Conservation (phyloP, 2,113 vertebrate genomes). For the Poeciliopsis retropinna region DNA sequence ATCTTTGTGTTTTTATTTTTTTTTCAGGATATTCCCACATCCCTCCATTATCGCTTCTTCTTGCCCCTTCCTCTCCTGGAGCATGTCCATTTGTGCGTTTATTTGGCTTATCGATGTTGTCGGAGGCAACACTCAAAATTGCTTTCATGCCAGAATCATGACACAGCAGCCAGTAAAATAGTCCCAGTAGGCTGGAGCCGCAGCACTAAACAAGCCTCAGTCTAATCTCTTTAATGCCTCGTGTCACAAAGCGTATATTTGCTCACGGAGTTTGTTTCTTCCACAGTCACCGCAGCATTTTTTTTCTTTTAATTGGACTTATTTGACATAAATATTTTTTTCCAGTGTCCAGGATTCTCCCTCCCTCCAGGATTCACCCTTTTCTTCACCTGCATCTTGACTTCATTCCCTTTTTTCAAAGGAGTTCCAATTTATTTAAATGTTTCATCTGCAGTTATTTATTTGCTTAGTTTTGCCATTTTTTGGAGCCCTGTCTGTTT, state of each 20-base stretch:
- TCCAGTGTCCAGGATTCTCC: not conserved
- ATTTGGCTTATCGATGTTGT: not conserved
- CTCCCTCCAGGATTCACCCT: not conserved
- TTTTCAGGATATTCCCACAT: not conserved
- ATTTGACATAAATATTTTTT: constrained; percentile 29
- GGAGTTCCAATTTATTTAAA: not conserved
- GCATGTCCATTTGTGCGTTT: not conserved
- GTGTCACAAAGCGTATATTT: constrained; percentile 1
- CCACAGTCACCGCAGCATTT: constrained; percentile 17
- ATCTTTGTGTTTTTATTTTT: no score
- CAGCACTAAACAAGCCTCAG: constrained; percentile 1
- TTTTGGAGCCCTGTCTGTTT: no score
- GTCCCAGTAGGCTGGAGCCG: constrained; percentile 1
- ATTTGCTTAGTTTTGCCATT: no score
- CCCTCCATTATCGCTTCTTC: not conserved
- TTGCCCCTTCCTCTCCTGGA: not conserved
- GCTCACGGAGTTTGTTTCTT: constrained; percentile 11
- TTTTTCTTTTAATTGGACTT: constrained; percentile 37
- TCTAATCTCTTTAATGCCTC: constrained; percentile 13
- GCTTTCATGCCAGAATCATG: constrained; percentile 19
- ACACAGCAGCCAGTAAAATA: constrained; percentile 16
- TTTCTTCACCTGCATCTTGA: not conserved
- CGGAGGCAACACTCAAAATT: constrained; percentile 21
- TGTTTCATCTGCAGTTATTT: no score
- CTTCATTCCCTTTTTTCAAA: not conserved